phyloP scores from a whole-genome alignment of 2,113 vertebrate species.

The Aviceda subcristata region DNA sequence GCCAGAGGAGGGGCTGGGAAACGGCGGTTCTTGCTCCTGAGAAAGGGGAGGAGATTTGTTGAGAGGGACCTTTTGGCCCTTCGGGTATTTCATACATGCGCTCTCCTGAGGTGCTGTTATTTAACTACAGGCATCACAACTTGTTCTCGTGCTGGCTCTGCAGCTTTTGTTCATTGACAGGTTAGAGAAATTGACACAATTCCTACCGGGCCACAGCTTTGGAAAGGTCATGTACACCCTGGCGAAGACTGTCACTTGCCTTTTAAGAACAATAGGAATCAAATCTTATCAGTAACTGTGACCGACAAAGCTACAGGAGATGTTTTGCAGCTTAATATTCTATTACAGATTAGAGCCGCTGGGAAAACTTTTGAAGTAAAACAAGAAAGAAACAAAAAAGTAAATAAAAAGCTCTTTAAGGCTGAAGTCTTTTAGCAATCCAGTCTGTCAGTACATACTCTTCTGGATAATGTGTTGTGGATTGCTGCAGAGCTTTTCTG shows the following conservation, averaged over 20 bases:
- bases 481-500: background rate
- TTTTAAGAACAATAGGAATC: slow-evolving; percentile 49
- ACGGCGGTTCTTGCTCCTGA: background rate
- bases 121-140: slow-evolving; percentile 17
- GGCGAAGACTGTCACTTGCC: background rate
- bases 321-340: slow-evolving; percentile 32
- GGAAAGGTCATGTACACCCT: slow-evolving; percentile 4
- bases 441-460: background rate
- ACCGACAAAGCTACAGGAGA: slow-evolving; percentile 3
- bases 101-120: slow-evolving; percentile 33
- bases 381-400: background rate
- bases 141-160: slow-evolving; percentile 31
- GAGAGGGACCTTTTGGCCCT: slow-evolving; percentile 43
- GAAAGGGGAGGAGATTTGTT: background rate
- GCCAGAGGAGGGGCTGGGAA: background rate
- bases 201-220: background rate
- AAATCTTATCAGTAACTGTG: slow-evolving; percentile 38
- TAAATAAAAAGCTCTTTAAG: background rate
- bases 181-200: background rate
- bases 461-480: background rate
- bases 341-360: background rate
- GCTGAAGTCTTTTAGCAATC: background rate
- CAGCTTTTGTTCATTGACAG: background rate
- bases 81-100: slow-evolving; percentile 22
- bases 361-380: slow-evolving; percentile 25